These are phyloP conservation scores for Anguilla rostrata DNA, from an alignment of 2,113 vertebrate species.

Conservation along the genomic window DNA sequence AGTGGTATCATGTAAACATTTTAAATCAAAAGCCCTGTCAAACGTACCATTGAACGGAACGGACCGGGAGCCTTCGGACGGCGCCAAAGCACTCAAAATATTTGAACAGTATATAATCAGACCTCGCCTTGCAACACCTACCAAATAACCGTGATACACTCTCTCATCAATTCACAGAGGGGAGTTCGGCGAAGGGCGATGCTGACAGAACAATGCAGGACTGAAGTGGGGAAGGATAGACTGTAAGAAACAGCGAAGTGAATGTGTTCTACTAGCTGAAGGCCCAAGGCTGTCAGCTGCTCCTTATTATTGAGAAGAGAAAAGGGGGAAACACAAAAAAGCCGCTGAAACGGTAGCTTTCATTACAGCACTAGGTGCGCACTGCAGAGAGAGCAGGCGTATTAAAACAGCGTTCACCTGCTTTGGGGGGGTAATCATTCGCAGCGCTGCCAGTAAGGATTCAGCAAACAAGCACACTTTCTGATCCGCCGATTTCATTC, in stretches of 20 bases:
- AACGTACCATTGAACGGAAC: neutral
- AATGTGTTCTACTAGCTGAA: neutral
- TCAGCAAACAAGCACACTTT: neutral
- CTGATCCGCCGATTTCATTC: neutral
- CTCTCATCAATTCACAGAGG: slow-evolving; percentile 8
- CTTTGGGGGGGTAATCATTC: neutral
- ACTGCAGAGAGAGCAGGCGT: neutral
- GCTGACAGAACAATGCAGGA: neutral
- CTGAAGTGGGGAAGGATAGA: neutral
- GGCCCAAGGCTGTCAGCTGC: neutral
- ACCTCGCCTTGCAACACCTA: neutral
- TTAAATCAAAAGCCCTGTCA: neutral
- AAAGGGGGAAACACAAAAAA: neutral
- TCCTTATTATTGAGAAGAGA: slow-evolving; percentile 7
- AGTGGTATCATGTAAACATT: neutral
- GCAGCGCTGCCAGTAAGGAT: neutral
- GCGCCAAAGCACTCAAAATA: neutral
- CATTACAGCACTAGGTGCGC: neutral
- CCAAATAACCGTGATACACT: neutral
- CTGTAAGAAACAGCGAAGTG: neutral
- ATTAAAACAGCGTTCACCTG: neutral
- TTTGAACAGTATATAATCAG: neutral
- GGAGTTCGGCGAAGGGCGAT: neutral
- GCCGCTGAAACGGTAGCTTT: neutral
- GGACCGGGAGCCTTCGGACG: neutral